These are phyloP conservation scores for Myotis findleyi DNA, from an alignment of 2,797 vertebrate species.

Conservation along the genomic window DNA sequence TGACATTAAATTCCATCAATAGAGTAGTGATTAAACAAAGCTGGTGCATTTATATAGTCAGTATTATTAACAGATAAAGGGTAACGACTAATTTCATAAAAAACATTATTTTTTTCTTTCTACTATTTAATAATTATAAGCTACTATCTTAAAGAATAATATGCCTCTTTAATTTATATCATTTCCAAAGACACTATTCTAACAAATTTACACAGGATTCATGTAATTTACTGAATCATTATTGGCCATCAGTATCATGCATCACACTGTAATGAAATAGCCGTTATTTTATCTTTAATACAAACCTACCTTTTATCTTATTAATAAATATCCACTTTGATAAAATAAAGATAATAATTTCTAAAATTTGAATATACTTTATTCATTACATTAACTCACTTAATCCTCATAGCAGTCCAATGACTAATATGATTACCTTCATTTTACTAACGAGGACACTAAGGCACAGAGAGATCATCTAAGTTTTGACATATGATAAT, in stretches of 20 bases:
- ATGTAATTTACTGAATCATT: background rate
- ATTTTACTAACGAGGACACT: background rate
- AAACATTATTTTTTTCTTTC: background rate
- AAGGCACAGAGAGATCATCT: background rate
- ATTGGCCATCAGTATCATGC: background rate
- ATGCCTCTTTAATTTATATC: background rate
- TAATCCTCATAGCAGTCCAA: background rate
- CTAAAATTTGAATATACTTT: background rate
- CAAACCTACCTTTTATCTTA: background rate
- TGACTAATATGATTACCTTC: background rate
- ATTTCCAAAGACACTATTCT: background rate
- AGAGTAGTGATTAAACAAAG: background rate
- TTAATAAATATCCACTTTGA: background rate
- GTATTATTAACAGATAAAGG: background rate
- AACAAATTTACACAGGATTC: background rate
- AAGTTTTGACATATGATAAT: background rate
- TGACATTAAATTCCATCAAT: background rate
- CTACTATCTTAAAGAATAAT: background rate
- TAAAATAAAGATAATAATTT: background rate
- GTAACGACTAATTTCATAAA: background rate
- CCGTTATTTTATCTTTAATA: background rate
- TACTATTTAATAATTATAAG: background rate
- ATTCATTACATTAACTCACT: background rate
- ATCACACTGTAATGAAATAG: background rate
- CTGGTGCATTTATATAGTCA: background rate